Evolutionary conservation across 2,797 vertebrate species (phyloP), one percentile per base, ranked within the genome.

Genomic region (Hozukius guyotensis): DNA sequence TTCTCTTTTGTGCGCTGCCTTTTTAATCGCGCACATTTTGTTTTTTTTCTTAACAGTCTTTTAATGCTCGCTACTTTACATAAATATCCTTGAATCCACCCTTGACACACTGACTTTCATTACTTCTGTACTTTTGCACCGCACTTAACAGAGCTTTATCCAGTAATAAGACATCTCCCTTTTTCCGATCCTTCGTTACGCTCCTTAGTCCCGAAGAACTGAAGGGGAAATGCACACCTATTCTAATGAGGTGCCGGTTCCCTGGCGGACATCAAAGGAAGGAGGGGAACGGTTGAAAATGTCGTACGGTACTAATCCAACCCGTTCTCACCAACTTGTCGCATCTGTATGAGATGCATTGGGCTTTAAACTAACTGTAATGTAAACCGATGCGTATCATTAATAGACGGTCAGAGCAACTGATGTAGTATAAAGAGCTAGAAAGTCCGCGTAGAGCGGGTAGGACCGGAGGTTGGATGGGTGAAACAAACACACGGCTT

Each of bases 21-120:
- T 66, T 57, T 63, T 12, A 29, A 29, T 59, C 8, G 29, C 2
- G 2, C 49, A 68, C 32, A 13, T 56, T 60, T 31, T 16, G 4
- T 49, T 38, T 53, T 53, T 5, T 52, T 20, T 14, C 3, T 57
- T 32, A 6, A 38, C 11, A 55, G 31, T 12, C 32, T 38, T 25
- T 57, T 38, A 3, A 38, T 22, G 8, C 8, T 22, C 14, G 1
- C 20, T 27, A 31, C 13, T 72, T 22, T 20, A 38, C 0, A 32
- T 27, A 59, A 34, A 25, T 56, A 27, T 64, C 81, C n/a, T 69
- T 61, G 24, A 70, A 70, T 66, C 34, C 53, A 68, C 24, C n/a
- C 16, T 14, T 18, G 64, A 53, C 60, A 8, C 4, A 8, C 4
- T 25, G 27, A 27, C 36, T 60, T 29, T 31, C 25, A 34, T 4